Evolutionary conservation across 2,888 invertebrate species (phyloP).

Genomic region (Drosophila ochracea): DNA sequence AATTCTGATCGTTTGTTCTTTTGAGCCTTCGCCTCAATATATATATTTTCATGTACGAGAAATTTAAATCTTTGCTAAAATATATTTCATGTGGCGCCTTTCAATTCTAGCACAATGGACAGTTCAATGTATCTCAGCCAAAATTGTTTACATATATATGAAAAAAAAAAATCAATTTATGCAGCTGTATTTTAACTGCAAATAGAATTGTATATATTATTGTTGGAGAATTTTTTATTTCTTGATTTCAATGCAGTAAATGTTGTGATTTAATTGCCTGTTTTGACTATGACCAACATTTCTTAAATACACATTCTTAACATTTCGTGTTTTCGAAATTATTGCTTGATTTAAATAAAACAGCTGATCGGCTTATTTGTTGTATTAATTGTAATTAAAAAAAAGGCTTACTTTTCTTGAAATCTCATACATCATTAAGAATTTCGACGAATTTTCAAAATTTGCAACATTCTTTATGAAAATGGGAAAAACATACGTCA

Average conservation of each 20-base stretch:
- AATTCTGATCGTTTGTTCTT: slow-evolving; percentile 57
- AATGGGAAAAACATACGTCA: neutral
- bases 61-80: slow-evolving; percentile 42
- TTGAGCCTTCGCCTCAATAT: slow-evolving; percentile 34
- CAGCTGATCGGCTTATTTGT: too few species aligned
- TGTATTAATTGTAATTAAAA: neutral
- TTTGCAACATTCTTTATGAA: neutral
- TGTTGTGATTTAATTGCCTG: neutral
- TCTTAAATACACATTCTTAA: neutral
- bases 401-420: too few species aligned
- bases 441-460: neutral
- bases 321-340: rapidly evolving
- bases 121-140: slow-evolving; percentile 25
- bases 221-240: neutral
- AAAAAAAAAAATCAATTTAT: neutral
- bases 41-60: slow-evolving; percentile 18
- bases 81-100: slow-evolving; percentile 58
- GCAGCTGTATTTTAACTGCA: slow-evolving; percentile 16
- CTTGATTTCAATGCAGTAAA: neutral
- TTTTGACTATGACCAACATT: neutral
- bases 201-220: neutral
- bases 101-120: slow-evolving; percentile 29
- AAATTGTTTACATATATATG: slow-evolving; percentile 3
- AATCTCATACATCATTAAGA: neutral
- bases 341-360: neutral